phyloP scores from a whole-genome alignment of 2,888 invertebrate genomes.

The Philereme vetulata region DNA sequence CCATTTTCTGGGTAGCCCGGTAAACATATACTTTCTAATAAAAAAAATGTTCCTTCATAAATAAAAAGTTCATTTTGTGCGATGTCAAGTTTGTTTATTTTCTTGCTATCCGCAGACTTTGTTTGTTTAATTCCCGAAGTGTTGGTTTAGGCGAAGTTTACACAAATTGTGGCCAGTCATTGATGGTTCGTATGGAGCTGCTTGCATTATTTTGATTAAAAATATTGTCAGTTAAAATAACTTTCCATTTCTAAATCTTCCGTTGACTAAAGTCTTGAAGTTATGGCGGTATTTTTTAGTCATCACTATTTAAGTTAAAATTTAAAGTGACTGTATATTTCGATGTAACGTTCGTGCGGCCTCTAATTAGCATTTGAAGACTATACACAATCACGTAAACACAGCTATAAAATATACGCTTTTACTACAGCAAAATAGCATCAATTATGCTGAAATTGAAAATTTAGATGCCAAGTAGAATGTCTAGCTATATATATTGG shows the following conservation, averaged over 20 bases:
- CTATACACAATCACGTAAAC: too few species aligned
- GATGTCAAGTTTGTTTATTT: constrained; percentile 53
- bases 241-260: constrained; percentile 48
- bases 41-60: constrained; percentile 4
- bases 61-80: constrained; percentile 13
- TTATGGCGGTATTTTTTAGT: not conserved
- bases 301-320: too few species aligned
- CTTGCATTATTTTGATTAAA: constrained; percentile 38
- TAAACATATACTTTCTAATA: too few species aligned
- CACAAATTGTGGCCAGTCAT: constrained; percentile 69
- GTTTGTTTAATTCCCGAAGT: constrained; percentile 70
- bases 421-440: too few species aligned
- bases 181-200: constrained; percentile 41
- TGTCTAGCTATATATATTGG: not conserved
- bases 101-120: constrained; percentile 55
- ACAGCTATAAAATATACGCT: too few species aligned
- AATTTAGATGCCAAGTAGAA: too few species aligned
- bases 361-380: too few species aligned
- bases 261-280: constrained; percentile 18
- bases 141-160: constrained; percentile 53
- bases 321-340: too few species aligned
- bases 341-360: too few species aligned
- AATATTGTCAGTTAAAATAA: constrained; percentile 40
- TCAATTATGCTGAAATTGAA: too few species aligned
- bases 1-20: too few species aligned